Conservation (phyloP, 2,797 vertebrate genomes). For the Paedocypris micromegethes region DNA sequence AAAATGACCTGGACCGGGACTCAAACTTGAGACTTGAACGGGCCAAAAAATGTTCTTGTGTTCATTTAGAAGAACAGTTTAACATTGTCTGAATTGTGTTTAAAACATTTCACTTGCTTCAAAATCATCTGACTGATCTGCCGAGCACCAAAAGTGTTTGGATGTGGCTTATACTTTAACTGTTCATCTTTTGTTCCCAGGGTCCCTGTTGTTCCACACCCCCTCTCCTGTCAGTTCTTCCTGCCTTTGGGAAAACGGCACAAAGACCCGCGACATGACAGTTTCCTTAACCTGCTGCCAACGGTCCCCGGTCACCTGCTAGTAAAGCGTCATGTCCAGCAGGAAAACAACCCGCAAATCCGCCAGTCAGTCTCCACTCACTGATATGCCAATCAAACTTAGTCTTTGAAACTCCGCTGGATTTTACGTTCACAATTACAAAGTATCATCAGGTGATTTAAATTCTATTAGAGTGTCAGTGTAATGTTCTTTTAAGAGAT, state of each 20-base stretch:
- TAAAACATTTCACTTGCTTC: not conserved
- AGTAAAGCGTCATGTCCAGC: slow-evolving; percentile 35
- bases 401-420: slow-evolving; percentile 6
- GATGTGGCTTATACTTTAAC: too few species aligned
- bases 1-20: too few species aligned
- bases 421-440: slow-evolving; percentile 3
- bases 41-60: too few species aligned
- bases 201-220: slow-evolving; percentile 27
- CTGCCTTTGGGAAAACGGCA: slow-evolving; percentile 18
- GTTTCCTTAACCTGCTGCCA: slow-evolving; percentile 34
- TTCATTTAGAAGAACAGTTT: too few species aligned
- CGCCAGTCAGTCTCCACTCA: slow-evolving; percentile 29
- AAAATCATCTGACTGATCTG: too few species aligned
- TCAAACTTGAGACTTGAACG: too few species aligned
- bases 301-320: slow-evolving; percentile 19
- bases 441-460: slow-evolving; percentile 16
- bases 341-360: slow-evolving; percentile 36
- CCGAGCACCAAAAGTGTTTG: too few species aligned
- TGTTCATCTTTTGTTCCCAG: not conserved
- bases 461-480: slow-evolving; percentile 20
- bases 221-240: slow-evolving; percentile 28
- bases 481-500: slow-evolving; percentile 1
- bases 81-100: too few species aligned
- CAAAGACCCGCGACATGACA: slow-evolving; percentile 34
- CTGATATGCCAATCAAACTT: slow-evolving; percentile 37